Percentiles rank a stretch among this genome's conserved stretches.
Evolutionary conservation across 2,797 vertebrate species (phyloP).

Genomic region (Euthynnus affinis): DNA sequence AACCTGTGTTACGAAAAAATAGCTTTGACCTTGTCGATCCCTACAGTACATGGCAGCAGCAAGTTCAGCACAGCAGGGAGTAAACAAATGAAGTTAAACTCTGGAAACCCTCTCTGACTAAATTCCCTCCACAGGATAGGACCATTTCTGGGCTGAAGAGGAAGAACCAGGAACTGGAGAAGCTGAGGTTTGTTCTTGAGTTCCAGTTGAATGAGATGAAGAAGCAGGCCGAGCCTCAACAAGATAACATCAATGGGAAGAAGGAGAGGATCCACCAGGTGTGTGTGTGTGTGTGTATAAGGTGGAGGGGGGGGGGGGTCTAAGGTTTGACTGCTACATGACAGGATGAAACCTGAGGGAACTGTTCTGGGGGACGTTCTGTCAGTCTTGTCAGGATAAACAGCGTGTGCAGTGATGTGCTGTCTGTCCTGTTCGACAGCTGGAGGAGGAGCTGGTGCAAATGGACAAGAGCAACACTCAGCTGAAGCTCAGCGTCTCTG

Average conservation of each 20-base stretch:
- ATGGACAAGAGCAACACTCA: conserved; percentile 88
- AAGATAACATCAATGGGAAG: conserved; percentile 88
- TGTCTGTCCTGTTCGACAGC: conserved; percentile 81
- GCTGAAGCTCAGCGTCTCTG: conserved; percentile 87
- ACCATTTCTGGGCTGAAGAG: conserved; percentile 88
- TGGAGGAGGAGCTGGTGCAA: conserved; percentile 88
- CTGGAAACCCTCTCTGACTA: neutral
- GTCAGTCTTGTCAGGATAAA: neutral
- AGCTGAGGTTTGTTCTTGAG: conserved; percentile 90
- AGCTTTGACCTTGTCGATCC: too few relatives aligned
- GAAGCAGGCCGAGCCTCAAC: conserved; percentile 90
- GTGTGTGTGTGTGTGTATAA: conserved; percentile 23
- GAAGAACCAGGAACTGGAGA: conserved; percentile 91
- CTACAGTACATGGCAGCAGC: too few relatives aligned
- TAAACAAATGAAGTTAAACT: too few relatives aligned
- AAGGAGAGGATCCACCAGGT: conserved; percentile 91
- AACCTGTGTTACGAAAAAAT: too few relatives aligned
- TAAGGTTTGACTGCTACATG: too few relatives aligned
- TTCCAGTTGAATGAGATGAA: conserved; percentile 90
- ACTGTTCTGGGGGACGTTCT: neutral
- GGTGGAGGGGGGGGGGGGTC: neutral
- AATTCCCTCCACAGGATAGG: conserved; percentile 83
- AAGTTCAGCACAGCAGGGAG: too few relatives aligned
- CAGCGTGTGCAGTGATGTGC: neutral
- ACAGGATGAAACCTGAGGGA: too few relatives aligned